A percentile compares a stretch with the other conserved stretches of the same genome.
phyloP scores from a whole-genome alignment of 2,113 vertebrate genomes.

The Labeo rohita region DNA sequence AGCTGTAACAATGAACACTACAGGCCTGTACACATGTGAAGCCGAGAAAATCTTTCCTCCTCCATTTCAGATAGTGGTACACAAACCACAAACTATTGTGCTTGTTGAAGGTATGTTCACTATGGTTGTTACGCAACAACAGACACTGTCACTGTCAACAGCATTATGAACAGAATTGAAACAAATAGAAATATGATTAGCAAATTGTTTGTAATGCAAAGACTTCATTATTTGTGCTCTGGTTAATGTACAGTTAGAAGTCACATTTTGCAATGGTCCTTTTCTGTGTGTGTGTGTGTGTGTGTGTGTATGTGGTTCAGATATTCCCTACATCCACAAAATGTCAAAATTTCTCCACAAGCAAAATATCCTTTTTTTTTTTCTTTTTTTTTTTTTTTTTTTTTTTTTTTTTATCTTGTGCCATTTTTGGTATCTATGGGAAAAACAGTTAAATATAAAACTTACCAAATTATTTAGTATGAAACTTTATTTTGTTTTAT shows the following conservation, averaged over 20 bases:
- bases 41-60: slow-evolving; percentile 46
- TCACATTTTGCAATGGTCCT: background rate
- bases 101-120: slow-evolving; percentile 50
- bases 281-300: background rate
- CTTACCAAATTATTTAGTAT: too few relatives aligned
- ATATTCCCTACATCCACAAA: background rate
- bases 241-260: background rate
- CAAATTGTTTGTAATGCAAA: background rate
- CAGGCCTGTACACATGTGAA: slow-evolving; percentile 52
- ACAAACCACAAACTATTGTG: slow-evolving; percentile 25
- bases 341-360: background rate
- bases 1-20: background rate
- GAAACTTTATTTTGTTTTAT: too few relatives aligned
- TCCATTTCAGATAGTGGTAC: background rate
- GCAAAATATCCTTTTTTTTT: too few relatives aligned
- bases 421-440: too few relatives aligned
- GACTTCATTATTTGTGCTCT: background rate
- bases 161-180: background rate
- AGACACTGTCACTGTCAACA: background rate
- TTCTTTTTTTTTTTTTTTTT: too few relatives aligned
- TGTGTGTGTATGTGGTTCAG: background rate
- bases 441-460: too few relatives aligned
- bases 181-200: background rate
- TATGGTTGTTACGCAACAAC: background rate
- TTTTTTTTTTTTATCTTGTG: too few relatives aligned